Conservation (phyloP, 2,113 vertebrate genomes). For the Candoia aspera region DNA sequence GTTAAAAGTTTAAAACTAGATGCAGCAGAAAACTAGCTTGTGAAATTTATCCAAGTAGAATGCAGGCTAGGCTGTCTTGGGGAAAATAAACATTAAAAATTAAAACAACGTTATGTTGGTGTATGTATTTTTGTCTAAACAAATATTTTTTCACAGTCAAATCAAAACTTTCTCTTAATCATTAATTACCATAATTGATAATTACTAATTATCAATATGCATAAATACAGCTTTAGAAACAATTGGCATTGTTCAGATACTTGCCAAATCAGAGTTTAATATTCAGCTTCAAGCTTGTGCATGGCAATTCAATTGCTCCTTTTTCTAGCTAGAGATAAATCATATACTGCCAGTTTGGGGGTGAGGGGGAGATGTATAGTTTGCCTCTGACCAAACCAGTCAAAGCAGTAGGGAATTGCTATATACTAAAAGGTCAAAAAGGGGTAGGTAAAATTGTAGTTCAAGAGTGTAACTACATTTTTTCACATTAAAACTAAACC, state of each 20-base stretch:
- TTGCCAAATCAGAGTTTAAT: not conserved
- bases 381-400: not conserved
- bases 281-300: not conserved
- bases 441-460: no score
- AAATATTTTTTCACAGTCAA: accelerated
- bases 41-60: constrained; percentile 89
- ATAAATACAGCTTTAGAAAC: not conserved
- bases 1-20: constrained; percentile 90
- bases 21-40: constrained; percentile 86
- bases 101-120: constrained; percentile 69
- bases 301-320: not conserved
- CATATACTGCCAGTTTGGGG: not conserved
- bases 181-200: not conserved
- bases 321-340: not conserved
- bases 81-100: constrained; percentile 99
- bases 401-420: not conserved
- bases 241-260: not conserved
- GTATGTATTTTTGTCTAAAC: constrained; percentile 25
- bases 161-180: not conserved
- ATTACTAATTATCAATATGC: not conserved
- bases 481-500: not conserved
- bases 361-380: not conserved
- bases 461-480: not conserved
- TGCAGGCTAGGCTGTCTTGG: constrained; percentile 94
- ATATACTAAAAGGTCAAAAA: not conserved